Evolutionary conservation across 2,888 invertebrate species (phyloP).

Genomic region (Volucella inflata): DNA sequence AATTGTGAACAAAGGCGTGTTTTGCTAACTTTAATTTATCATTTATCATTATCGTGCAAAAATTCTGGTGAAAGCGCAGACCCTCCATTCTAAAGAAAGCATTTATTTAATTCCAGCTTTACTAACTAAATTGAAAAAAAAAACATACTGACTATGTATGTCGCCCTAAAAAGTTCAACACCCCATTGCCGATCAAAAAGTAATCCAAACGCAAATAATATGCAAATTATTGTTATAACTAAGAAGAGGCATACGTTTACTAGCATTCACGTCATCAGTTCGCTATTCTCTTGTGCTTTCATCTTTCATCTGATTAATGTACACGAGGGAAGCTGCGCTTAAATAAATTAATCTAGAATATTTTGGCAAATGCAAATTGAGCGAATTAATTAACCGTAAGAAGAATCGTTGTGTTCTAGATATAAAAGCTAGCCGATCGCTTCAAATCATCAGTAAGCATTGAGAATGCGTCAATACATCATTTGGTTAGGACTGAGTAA

Average conservation of each 20-base stretch:
- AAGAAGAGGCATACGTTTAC: background rate
- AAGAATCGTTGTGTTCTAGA: slow-evolving; percentile 13
- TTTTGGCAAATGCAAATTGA: slow-evolving; percentile 44
- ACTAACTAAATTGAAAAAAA: too few relatives aligned
- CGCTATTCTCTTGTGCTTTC: background rate
- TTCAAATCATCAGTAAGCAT: slow-evolving; percentile 34
- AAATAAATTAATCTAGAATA: slow-evolving; percentile 1
- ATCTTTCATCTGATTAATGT: slow-evolving; percentile 3
- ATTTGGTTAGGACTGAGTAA: slow-evolving; percentile 55
- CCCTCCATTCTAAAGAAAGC: too few relatives aligned
- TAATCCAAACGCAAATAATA: slow-evolving; percentile 15
- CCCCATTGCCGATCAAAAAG: background rate
- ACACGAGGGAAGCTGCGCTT: background rate
- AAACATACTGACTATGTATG: too few relatives aligned
- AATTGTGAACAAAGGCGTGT: too few relatives aligned
- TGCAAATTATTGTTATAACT: slow-evolving; percentile 18
- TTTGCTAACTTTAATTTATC: too few relatives aligned
- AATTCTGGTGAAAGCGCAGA: too few relatives aligned
- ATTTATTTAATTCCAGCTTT: too few relatives aligned
- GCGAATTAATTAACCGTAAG: slow-evolving; percentile 24
- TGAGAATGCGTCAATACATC: slow-evolving; percentile 60
- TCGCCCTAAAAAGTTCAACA: background rate
- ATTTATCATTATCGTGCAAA: too few relatives aligned
- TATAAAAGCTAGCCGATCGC: slow-evolving; percentile 47
- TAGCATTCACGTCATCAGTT: background rate